These are phyloP conservation scores for Acanthiza pusilla DNA, from an alignment of 2,797 vertebrate genomes.

Conservation along the genomic window DNA sequence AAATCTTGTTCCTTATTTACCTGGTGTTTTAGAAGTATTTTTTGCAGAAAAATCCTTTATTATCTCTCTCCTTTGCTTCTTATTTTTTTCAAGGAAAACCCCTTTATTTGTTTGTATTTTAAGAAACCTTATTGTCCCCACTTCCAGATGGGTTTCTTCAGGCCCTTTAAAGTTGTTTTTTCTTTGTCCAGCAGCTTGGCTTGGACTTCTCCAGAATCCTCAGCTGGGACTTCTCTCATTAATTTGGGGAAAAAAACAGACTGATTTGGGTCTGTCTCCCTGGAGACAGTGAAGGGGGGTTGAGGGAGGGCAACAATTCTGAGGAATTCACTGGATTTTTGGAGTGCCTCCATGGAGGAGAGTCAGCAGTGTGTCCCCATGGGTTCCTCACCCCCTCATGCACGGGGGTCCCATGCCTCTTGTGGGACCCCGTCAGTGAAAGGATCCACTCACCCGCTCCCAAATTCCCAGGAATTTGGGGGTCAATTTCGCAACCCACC, in stretches of 20 bases:
- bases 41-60: neutral
- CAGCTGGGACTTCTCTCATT: neutral
- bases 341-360: too few relatives aligned
- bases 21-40: neutral
- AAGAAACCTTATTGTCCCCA: neutral
- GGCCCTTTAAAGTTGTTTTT: neutral
- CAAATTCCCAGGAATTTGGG: neutral
- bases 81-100: neutral
- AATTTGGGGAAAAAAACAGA: neutral
- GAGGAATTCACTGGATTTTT: neutral
- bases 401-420: neutral
- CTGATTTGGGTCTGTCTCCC: neutral
- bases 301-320: neutral
- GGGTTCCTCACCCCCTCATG: neutral
- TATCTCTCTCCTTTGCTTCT: neutral
- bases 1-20: neutral
- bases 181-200: neutral
- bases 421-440: too few relatives aligned
- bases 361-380: neutral
- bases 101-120: neutral
- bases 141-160: neutral
- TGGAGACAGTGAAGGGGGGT: accelerated
- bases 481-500: neutral
- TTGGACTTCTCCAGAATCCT: neutral
- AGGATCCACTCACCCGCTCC: accelerated